Base-by-base conservation (phyloP, 2,888 invertebrate species). In the Zelleria hepariella region DNA sequence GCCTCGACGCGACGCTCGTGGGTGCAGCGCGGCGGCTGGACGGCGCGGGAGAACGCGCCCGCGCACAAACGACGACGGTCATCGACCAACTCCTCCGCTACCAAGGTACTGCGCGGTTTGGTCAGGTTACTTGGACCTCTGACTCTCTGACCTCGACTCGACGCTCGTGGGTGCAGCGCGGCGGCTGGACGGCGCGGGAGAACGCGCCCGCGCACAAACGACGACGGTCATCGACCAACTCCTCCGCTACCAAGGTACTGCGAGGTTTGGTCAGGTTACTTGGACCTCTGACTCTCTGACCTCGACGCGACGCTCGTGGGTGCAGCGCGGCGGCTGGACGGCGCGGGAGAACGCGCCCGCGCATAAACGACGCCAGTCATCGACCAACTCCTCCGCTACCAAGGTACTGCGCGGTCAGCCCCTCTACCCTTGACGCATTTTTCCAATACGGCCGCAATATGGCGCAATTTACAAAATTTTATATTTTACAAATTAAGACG, bases 71-170 rank as follows among this genome's bases (percentile, higher is more conserved):
- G 86, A 63, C 67, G 89, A 47, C 75, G 84, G 0, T 86, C 86
- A 0, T 86, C 88, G 1, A 59, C 58, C 26, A 57, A 55, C 0
- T 73, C 75, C 1, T 86, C 87, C 1, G 80, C 81, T 62, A 84
- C 84, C 51, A 89, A 87, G 77, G 86, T 86, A 42, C n/a, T n/a
- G n/a, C n/a, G n/a, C n/a, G n/a, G n/a, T n/a, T n/a, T n/a, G n/a
- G n/a, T n/a, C n/a, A n/a, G n/a, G n/a, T n/a, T n/a, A 95, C 75
- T 81, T 96, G 60, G 94, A 95, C 65, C 72, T 89, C 0, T n/a
- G n/a, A n/a, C n/a, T 91, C 91, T 0, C 67, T 88, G 27, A 86
- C 85, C 5, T 88, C 86, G 0, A 82, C 85, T 0, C 80, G 89
- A 0, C 80, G 88, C 59, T 89, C 88, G 47, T 89, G 89, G 89